Base-by-base conservation (phyloP, 2,888 invertebrate genomes). In the Clepsis dumicolana region DNA sequence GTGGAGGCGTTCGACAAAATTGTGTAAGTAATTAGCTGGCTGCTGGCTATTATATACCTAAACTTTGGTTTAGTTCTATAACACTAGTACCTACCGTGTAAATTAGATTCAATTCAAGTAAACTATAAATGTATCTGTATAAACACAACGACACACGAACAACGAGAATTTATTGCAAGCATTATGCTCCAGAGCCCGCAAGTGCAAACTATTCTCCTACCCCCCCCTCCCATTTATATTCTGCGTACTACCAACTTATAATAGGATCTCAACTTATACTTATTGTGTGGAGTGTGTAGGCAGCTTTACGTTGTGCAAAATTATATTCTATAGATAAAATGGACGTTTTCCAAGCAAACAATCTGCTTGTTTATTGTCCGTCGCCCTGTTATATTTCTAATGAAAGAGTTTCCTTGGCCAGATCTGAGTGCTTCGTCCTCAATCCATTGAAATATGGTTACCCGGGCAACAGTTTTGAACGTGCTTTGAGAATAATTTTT, bases 371-470 rank as follows among this genome's bases (percentile, higher is more conserved):
- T 41, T 48, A 27, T 32, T 54, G 29, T 53, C 32, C 14, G 4
- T 16, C 35, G 32, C 16, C 32, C 21, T 18, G 12, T 66, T 65
- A 60, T 66, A 62, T 62, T 56, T 66, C 50, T 25, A 67, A 65
- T 18, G 25, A 59, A 59, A 59, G 35, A 35, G 35, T 48, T 66
- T 66, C 16, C 18, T 16, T 16, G 21, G 24, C 7, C n/a, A 38
- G 48, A 56, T 18, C 54, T 35, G n/a, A 56, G 41, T 44, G 25
- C 35, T 56, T 25, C 16, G 32, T 35, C 10, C 53, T 14, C 16
- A 32, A 24, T 25, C 21, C 25, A 21, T 18, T 57, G 38, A 50
- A 48, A 27, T 67, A 62, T 21, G 66, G 50, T 66, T 54, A 50
- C 18, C 32, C 18, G 32, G 54, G 2, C 3, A 7, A 56, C 56